These are phyloP conservation scores for Amyelois transitella DNA, from an alignment of 1,140 invertebrate genomes.

Conservation along the genomic window DNA sequence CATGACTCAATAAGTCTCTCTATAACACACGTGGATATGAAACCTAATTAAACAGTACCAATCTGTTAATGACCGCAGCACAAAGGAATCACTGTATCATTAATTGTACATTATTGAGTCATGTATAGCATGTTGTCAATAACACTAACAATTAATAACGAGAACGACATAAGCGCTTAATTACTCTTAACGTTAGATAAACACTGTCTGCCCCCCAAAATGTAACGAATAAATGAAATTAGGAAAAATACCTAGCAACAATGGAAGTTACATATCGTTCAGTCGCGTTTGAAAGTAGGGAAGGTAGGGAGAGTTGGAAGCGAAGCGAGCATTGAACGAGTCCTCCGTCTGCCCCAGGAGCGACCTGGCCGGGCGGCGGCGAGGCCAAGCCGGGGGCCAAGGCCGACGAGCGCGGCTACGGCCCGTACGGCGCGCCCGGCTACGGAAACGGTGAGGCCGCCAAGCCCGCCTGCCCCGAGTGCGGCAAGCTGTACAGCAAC, in stretches of 20 bases:
- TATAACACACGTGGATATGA: slow-evolving; percentile 21
- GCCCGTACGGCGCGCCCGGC: slow-evolving; percentile 17
- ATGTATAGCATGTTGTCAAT: slow-evolving; percentile 40
- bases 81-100: slow-evolving; percentile 30
- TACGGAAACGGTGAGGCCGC: slow-evolving; percentile 38
- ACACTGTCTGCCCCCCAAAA: slow-evolving; percentile 14
- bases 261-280: slow-evolving; percentile 38
- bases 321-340: slow-evolving; percentile 46
- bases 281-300: neutral
- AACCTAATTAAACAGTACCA: slow-evolving; percentile 38
- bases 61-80: slow-evolving; percentile 34
- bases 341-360: slow-evolving; percentile 66
- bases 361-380: slow-evolving; percentile 44
- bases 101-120: slow-evolving; percentile 63
- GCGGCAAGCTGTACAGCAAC: slow-evolving; percentile 80
- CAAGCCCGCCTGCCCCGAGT: slow-evolving; percentile 80
- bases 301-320: slow-evolving; percentile 1
- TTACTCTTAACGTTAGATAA: slow-evolving; percentile 22
- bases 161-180: slow-evolving; percentile 38
- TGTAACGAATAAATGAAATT: slow-evolving; percentile 8
- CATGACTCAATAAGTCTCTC: slow-evolving; percentile 49
- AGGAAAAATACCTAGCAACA: slow-evolving; percentile 31
- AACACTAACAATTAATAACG: slow-evolving; percentile 58
- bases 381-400: slow-evolving; percentile 16
- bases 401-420: slow-evolving; percentile 29